Base-by-base conservation (phyloP, 2,797 vertebrate genomes). In the Otolemur crassicaudatus region DNA sequence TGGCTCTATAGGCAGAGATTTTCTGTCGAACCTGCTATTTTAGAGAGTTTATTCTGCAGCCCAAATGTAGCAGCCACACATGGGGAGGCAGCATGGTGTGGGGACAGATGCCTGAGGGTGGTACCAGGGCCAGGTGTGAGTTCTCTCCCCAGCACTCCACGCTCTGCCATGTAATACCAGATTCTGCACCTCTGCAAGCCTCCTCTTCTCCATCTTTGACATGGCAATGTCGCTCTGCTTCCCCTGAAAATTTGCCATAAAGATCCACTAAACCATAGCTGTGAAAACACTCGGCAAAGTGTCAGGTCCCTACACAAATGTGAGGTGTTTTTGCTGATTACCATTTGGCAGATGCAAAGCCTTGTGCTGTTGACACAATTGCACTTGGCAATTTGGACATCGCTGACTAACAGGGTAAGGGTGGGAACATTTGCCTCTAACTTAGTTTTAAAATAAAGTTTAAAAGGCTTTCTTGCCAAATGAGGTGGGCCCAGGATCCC, bases 271-370 rank as follows among this genome's bases (percentile, higher is more conserved):
- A 88, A 79, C 60, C 70, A 0, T 56, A 83, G 69, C 86, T 96
- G 93, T 91, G 91, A 97, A 96, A 94, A 96, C 67, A 56, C 0
- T 1, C 85, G 63, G 23, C 37, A 2, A 53, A 89, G 86, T 95
- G 92, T 92, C 19, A 88, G 83, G 76, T 46, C 65, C 76, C 91
- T 20, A 31, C 37, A 5, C 94, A 96, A 82, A 92, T 65, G 87
- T 22, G 76, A 86, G 83, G 27, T 31, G 34, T 61, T 76, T 82
- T 77, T 80, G 76, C 81, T 46, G 40, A 95, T 49, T 9, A 85
- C 96, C 97, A 97, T 98, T 97, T 98, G 96, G 94, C 95, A 96
- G 73, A 90, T 77, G 94, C 84, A 63, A 80, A 91, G 53, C 16
- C 90, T 82, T n/a, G 72, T 22, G 60, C 85, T 95, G 70, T 91